phyloP scores from a whole-genome alignment of 2,888 invertebrate species.

The Drosophila demipolita region DNA sequence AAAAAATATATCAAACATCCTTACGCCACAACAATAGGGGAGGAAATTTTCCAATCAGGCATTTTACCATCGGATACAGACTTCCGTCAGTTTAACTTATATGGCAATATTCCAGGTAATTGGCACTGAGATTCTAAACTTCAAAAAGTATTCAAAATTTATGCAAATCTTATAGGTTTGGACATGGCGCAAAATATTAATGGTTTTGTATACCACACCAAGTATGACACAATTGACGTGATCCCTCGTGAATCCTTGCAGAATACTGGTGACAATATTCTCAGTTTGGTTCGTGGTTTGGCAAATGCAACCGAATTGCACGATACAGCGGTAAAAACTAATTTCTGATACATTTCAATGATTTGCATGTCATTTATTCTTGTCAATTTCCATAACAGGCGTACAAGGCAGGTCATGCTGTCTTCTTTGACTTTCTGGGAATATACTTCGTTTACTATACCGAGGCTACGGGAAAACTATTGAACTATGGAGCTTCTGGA shows the following conservation, averaged over 20 bases:
- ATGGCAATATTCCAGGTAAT: constrained; percentile 68
- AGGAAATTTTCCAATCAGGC: constrained; percentile 89
- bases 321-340: constrained; percentile 61
- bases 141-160: neutral
- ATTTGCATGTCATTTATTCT: neutral
- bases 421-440: constrained; percentile 91
- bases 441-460: constrained; percentile 89
- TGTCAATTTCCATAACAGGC: constrained; percentile 70
- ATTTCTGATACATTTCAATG: neutral
- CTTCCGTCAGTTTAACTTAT: constrained; percentile 87
- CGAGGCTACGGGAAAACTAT: constrained; percentile 82
- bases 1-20: constrained; percentile 86
- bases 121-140: too few relatives aligned
- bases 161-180: too few relatives aligned
- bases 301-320: constrained; percentile 84
- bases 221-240: too few relatives aligned
- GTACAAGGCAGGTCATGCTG: constrained; percentile 84
- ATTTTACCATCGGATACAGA: constrained; percentile 89
- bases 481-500: constrained; percentile 82
- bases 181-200: too few relatives aligned
- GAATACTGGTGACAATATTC: constrained; percentile 87
- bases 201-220: too few relatives aligned
- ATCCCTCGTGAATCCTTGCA: too few relatives aligned
- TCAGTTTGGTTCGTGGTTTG: constrained; percentile 86
- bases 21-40: constrained; percentile 86